These are phyloP conservation scores for Morone chrysops DNA, from an alignment of 2,113 vertebrate genomes.

Conservation along the genomic window DNA sequence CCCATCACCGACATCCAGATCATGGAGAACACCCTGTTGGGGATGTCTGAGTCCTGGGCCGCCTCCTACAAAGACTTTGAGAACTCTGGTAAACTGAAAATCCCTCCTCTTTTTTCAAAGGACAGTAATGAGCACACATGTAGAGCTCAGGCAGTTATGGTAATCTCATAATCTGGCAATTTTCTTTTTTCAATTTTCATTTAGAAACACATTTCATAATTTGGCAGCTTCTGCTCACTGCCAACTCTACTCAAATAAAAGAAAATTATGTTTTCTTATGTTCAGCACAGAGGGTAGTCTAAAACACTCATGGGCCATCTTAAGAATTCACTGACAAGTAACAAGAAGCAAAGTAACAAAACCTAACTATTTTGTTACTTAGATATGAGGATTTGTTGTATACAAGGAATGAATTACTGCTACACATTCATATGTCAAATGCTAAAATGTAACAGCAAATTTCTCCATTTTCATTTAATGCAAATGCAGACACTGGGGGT, in stretches of 20 bases:
- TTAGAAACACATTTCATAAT: background rate
- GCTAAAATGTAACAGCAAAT: background rate
- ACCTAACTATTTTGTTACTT: background rate
- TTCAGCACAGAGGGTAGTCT: background rate
- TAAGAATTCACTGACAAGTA: background rate
- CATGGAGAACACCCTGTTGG: slow-evolving; percentile 94
- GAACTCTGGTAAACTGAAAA: slow-evolving; percentile 90
- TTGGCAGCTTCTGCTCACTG: background rate
- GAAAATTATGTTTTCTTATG: background rate
- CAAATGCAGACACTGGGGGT: background rate
- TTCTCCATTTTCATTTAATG: background rate
- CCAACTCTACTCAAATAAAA: slow-evolving; percentile 11
- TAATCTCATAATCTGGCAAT: slow-evolving; percentile 4
- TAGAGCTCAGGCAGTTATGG: background rate
- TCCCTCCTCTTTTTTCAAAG: background rate
- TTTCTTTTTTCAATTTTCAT: background rate
- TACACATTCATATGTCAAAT: background rate
- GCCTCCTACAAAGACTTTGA: slow-evolving; percentile 98
- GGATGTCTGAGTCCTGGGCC: slow-evolving; percentile 95
- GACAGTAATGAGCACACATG: background rate
- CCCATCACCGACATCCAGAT: slow-evolving; percentile 98
- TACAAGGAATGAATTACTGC: background rate
- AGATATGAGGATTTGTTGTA: background rate
- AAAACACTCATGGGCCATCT: background rate
- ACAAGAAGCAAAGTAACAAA: no score